Percentiles rank a stretch among this genome's conserved stretches.
These are phyloP conservation scores for Clarias fuscus DNA, from an alignment of 2,797 vertebrate species.

Conservation along the genomic window DNA sequence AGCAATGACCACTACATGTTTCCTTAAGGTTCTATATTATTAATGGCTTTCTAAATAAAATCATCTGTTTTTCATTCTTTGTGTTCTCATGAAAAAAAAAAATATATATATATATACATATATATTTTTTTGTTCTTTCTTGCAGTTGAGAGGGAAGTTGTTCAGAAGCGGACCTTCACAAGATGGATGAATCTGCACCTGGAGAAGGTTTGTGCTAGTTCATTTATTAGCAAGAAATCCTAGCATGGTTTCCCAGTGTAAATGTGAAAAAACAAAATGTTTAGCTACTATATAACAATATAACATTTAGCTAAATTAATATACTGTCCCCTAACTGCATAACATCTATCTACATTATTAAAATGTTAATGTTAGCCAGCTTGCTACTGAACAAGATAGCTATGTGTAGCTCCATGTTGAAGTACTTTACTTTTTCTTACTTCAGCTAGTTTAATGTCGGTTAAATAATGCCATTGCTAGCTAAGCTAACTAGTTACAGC, in stretches of 20 bases:
- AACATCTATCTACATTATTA: neutral
- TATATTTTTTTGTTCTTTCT: conserved; percentile 51
- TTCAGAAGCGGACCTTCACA: conserved; percentile 98
- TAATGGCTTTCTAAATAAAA: neutral
- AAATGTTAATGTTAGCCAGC: neutral
- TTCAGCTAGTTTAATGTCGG: neutral
- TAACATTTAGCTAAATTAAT: too few relatives aligned
- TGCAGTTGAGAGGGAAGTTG: conserved; percentile 90
- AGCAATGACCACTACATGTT: conserved; percentile 23
- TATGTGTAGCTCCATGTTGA: neutral
- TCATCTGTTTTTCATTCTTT: neutral
- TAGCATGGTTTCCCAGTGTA: neutral
- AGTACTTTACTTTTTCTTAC: neutral
- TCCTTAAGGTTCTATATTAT: conserved; percentile 17
- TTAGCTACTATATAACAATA: too few relatives aligned
- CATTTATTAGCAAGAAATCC: neutral
- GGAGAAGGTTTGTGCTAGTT: conserved; percentile 81
- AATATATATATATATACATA: too few relatives aligned
- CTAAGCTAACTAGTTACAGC: neutral
- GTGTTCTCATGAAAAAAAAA: neutral
- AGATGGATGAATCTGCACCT: conserved; percentile 97
- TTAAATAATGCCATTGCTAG: neutral
- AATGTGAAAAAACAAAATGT: neutral
- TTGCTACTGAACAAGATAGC: neutral
- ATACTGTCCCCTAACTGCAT: too few relatives aligned